These are phyloP conservation scores for Halcyon chelicuti DNA, from an alignment of 2,797 vertebrate species.

Conservation along the genomic window DNA sequence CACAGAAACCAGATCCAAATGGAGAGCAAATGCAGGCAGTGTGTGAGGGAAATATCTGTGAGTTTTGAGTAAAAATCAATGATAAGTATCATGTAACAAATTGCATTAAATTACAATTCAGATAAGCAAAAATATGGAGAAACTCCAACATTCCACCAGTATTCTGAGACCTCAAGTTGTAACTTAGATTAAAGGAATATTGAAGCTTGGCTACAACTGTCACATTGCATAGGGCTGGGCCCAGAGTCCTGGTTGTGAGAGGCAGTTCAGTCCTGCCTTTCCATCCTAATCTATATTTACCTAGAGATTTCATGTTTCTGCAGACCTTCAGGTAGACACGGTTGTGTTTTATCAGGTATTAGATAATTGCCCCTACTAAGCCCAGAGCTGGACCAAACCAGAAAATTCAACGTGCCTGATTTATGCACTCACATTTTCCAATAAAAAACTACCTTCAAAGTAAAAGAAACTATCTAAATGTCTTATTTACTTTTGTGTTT, in stretches of 20 bases:
- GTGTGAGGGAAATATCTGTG: not conserved
- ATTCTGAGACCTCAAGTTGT: not conserved
- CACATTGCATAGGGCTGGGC: not conserved
- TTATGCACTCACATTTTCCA: conserved; percentile 24
- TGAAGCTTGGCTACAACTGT: not conserved
- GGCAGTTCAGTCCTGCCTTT: not conserved
- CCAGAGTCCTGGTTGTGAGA: not conserved
- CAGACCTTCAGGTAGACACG: not conserved
- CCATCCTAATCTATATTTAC: not conserved
- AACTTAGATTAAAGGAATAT: not conserved
- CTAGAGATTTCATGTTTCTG: not conserved
- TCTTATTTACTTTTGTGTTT: conserved; percentile 71
- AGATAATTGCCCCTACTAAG: not conserved
- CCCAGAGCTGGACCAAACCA: not conserved
- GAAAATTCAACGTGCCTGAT: not conserved
- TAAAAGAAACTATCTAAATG: conserved; percentile 70
- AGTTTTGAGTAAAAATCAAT: not conserved
- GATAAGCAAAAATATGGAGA: not conserved
- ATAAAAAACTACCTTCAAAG: conserved; percentile 70
- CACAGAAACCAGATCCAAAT: not conserved
- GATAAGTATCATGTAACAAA: not conserved
- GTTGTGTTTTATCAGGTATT: not conserved
- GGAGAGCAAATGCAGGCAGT: not conserved
- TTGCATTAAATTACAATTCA: not conserved
- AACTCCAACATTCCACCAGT: not conserved